Conservation (phyloP, 2,797 vertebrate genomes). For the Acanthiza pusilla region DNA sequence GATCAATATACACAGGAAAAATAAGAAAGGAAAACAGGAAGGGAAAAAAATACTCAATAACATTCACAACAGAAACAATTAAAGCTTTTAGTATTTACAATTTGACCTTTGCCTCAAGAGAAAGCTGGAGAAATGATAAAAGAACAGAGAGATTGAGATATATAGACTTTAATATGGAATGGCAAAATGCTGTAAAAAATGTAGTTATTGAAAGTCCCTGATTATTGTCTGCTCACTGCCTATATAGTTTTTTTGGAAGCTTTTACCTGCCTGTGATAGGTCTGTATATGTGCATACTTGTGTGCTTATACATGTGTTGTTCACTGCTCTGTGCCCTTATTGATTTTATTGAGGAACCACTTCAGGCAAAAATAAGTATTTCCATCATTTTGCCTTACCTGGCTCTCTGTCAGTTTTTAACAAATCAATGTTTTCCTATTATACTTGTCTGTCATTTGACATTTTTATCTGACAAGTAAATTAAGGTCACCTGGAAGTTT, state of each 20-base stretch:
- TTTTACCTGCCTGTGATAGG: not conserved
- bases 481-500: conserved; percentile 32
- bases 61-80: not conserved
- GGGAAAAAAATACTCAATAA: not conserved
- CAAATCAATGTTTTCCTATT: conserved; percentile 56
- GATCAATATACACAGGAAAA: not conserved
- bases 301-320: not conserved
- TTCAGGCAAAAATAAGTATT: conserved; percentile 14
- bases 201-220: not conserved
- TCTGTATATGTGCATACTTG: not conserved
- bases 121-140: not conserved
- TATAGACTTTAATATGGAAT: not conserved
- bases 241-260: not conserved
- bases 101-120: not conserved
- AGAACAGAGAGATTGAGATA: not conserved
- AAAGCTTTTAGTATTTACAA: not conserved
- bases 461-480: conserved; percentile 62
- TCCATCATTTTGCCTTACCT: not conserved
- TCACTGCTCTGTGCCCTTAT: not conserved
- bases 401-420: conserved; percentile 24
- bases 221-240: not conserved
- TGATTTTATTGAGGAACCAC: conserved; percentile 6
- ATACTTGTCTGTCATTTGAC: not conserved
- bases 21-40: not conserved
- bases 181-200: not conserved